Conservation (phyloP, 2,797 vertebrate genomes). For the Sebastes kiyomatsui region DNA sequence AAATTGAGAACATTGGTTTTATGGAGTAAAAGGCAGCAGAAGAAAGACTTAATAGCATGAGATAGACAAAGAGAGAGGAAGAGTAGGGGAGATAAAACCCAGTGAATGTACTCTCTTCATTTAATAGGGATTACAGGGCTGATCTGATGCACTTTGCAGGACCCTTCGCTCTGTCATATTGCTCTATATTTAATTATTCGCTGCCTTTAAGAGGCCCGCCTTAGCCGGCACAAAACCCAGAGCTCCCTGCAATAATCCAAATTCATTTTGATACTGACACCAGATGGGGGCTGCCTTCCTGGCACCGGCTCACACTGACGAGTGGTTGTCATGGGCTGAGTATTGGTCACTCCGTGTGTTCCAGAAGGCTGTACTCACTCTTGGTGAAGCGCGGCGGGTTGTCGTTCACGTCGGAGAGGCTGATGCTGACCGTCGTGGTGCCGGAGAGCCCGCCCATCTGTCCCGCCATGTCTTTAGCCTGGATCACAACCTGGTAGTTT, state of each 20-base stretch:
- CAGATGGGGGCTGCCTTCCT: constrained; percentile 73
- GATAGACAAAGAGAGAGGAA: constrained; percentile 57
- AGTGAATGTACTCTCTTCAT: constrained; percentile 68
- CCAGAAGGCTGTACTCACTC: constrained; percentile 82
- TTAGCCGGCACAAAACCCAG: constrained; percentile 46
- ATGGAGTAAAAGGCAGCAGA: constrained; percentile 58
- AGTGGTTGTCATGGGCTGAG: constrained; percentile 23
- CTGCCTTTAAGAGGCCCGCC: constrained; percentile 63
- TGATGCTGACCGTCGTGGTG: constrained; percentile 94
- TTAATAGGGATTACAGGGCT: constrained; percentile 76
- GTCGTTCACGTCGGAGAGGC: constrained; percentile 92
- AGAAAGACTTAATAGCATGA: constrained; percentile 58
- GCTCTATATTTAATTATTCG: constrained; percentile 78
- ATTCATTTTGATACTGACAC: constrained; percentile 81
- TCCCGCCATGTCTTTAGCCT: constrained; percentile 97
- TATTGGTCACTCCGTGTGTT: constrained; percentile 24
- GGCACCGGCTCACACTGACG: constrained; percentile 32
- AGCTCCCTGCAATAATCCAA: constrained; percentile 75
- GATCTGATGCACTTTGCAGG: constrained; percentile 76
- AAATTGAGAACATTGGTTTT: constrained; percentile 60
- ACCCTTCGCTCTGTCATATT: constrained; percentile 69
- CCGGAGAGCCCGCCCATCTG: constrained; percentile 97
- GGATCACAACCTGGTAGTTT: constrained; percentile 95
- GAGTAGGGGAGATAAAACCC: constrained; percentile 63
- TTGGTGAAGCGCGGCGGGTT: constrained; percentile 93